Evolutionary conservation across 2,888 invertebrate species (phyloP).

Genomic region (Acrobasis suavella): DNA sequence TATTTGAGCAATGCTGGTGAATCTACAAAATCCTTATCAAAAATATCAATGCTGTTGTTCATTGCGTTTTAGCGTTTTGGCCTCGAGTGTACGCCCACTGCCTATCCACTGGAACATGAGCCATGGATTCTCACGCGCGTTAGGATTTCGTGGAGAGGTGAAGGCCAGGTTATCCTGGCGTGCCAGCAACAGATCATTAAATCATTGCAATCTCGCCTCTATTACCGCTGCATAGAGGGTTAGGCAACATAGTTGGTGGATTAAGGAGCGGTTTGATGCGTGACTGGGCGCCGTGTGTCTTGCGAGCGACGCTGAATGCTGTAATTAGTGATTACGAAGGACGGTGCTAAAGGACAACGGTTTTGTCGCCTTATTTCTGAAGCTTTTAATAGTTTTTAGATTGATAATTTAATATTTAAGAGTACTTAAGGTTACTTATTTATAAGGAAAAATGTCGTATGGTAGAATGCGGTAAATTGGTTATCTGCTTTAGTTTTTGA

Average conservation of each 20-base stretch:
- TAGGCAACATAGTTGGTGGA: slow-evolving; percentile 22
- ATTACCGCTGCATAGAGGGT: no score
- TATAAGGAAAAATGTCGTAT: no score
- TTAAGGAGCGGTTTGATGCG: slow-evolving; percentile 55
- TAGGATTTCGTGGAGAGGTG: slow-evolving; percentile 23
- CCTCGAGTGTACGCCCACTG: slow-evolving; percentile 69
- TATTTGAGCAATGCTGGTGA: no score
- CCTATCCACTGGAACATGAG: slow-evolving; percentile 42
- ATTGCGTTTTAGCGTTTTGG: slow-evolving; percentile 51
- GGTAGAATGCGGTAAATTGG: no score
- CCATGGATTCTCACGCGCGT: slow-evolving; percentile 22
- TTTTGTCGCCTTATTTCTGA: slow-evolving; percentile 33
- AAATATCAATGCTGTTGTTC: slow-evolving; percentile 35
- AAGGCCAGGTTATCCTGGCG: slow-evolving; percentile 30
- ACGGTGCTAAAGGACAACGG: slow-evolving; percentile 49
- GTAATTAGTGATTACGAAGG: slow-evolving; percentile 57
- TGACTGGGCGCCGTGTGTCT: slow-evolving; percentile 60
- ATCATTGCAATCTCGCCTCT: not conserved
- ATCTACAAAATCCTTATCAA: no score
- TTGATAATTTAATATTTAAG: not conserved
- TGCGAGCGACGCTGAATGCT: slow-evolving; percentile 41
- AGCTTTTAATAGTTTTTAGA: not conserved
- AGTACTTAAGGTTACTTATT: no score
- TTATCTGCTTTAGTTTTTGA: no score
- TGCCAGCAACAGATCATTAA: not conserved